Evolutionary conservation across 2,113 vertebrate genomes (phyloP), one percentile per base, ranked within the genome.

Genomic region (Mixornis gularis): DNA sequence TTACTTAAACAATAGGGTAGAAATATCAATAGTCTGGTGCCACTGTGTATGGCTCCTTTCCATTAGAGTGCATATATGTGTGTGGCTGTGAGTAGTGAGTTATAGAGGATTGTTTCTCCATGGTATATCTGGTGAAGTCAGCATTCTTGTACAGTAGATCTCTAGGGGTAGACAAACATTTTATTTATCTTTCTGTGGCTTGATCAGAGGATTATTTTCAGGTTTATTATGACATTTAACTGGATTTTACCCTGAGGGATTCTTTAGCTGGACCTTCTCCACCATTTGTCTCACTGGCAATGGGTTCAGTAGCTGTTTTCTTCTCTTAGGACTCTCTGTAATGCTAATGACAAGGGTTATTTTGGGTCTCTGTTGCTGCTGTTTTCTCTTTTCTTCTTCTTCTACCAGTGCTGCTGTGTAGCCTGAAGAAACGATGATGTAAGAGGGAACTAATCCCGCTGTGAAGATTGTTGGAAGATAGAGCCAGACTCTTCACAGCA

Each of bases 21-120:
- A 90, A 96, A 89, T 96, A 92, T 96, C 95, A 95, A 96, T 96
- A 96, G 86, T 92, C 92, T 95, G 94, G 96, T 96, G 92, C 95
- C 91, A 91, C 53, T 63, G 34, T 76, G 90, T 79, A 94, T 87
- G 76, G 34, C 79, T 96, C 49, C 74, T 95, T 95, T 94, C 96
- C 95, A 95, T 96, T 96, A 93, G 90, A 92, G 82, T 84, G 79
- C 76, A 82, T 79, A 53, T 72, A 82, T 79, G 34, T 89, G 65
- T 55, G 55, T 92, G 83, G 46, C 83, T 79, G 58, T 91, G 86
- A 91, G 77, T 21, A 49, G 91, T 93, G 93, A 95, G 72, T 92
- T 96, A 95, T 80, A 91, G 59, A 48, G 69, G 29, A 80, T 63
- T 87, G 84, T 69, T 89, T 91, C 92, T 92, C 87, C 80, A 27